Percentiles rank a stretch among this genome's conserved stretches.
These are phyloP conservation scores for Lysandra bellargus DNA, from an alignment of 2,888 invertebrate species.

Conservation along the genomic window DNA sequence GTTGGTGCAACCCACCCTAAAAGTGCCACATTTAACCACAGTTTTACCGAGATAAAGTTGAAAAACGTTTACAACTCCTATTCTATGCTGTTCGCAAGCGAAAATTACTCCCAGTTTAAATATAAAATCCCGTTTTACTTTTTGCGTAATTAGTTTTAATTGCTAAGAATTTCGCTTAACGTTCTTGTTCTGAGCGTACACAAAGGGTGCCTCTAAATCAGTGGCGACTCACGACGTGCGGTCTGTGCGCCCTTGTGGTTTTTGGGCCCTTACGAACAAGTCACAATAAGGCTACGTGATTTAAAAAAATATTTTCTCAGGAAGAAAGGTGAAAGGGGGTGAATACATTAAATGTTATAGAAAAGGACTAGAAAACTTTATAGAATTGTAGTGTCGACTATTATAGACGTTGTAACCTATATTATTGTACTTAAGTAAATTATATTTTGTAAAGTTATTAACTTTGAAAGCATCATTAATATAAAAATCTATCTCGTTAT, in stretches of 20 bases:
- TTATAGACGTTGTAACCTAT: no score
- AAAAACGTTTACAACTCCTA: constrained; percentile 10
- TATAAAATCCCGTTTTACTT: constrained; percentile 18
- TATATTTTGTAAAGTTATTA: no score
- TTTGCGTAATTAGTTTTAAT: constrained; percentile 12
- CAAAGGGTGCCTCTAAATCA: constrained; percentile 1
- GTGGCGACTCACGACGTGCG: not conserved
- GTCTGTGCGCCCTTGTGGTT: not conserved
- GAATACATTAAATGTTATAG: no score
- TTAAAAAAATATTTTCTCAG: not conserved
- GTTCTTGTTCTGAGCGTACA: constrained; percentile 19
- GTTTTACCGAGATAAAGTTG: not conserved
- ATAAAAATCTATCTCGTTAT: no score
- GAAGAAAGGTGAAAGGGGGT: not conserved
- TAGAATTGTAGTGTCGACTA: no score
- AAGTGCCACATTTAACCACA: not conserved
- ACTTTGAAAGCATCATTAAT: no score
- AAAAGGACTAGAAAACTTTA: not conserved
- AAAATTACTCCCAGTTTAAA: constrained; percentile 5
- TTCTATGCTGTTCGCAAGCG: constrained; percentile 17
- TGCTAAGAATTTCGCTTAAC: constrained; percentile 21
- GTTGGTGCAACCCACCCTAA: not conserved
- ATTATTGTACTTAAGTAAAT: no score
- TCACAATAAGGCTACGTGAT: not conserved
- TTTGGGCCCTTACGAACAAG: not conserved